Base-by-base conservation (phyloP, 2,888 invertebrate species). In the Nipponacmea schrenckii region DNA sequence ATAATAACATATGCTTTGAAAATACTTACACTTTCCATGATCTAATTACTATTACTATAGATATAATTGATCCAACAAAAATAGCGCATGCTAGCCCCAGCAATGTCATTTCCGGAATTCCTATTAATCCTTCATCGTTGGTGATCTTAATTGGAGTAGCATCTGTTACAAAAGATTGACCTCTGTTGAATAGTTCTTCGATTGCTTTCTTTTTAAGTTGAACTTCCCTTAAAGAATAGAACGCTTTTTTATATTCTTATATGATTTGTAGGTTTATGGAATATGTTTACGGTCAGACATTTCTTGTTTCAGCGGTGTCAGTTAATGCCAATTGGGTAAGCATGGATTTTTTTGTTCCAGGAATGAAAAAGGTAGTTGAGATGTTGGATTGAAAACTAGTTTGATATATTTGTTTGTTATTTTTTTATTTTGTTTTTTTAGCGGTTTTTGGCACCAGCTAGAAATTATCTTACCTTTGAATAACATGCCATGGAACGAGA, bases 11-110 rank as follows among this genome's bases (percentile, higher is more conserved):
- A 39, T 39, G 39, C 10, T 39, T 8, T 5, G 8, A 10, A 39
- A 1, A 39, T 27, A 74, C 78, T 74, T 69, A 81, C 81, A 73
- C 74, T 67, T 71, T 76, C 77, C 78, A 79, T 20, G 77, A 70
- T 12, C 71, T 56, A 14, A 70, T 70, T 20, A 77, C 71, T 17
- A 75, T 64, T 24, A 78, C 39, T 50, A 79, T 74, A 31, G 79
- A 78, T 10, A 79, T 44, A 48, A 82, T 27, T 5, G 75, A 71
- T 0, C 72, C 79, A 20, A 79, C 20, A 62, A 82, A 77, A 67
- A 82, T 79, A 48, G 78, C 62, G 3, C 76, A 73, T 17, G 77
- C 79, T 12, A 82, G 76, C n/a, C 72, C 74, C 10, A 81, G 70
- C 27, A 82, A 70, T 26, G 79, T 79, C 20, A 77, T 78, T 67